Conservation (phyloP, 2,113 vertebrate species). For the Polypterus senegalus region DNA sequence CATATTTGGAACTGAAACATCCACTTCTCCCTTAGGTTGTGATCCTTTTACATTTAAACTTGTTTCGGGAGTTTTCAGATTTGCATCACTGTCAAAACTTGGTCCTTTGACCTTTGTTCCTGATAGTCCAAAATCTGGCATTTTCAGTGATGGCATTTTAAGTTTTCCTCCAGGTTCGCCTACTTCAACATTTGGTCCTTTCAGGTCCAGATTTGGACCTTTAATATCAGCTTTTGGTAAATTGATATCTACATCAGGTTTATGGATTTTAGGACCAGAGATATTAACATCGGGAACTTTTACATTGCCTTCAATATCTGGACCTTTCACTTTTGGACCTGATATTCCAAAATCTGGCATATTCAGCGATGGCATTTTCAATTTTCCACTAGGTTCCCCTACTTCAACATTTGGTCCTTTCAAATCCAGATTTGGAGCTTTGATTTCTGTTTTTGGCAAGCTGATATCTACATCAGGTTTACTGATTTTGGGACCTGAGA, state of each 20-base stretch:
- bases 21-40: neutral
- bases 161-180: conserved; percentile 2
- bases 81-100: conserved; percentile 14
- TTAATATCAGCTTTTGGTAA: neutral
- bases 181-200: conserved; percentile 5
- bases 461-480: neutral
- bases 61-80: conserved; percentile 16
- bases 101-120: conserved; percentile 7
- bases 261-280: conserved; percentile 10
- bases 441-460: neutral
- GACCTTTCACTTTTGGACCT: neutral
- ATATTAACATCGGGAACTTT: conserved; percentile 28
- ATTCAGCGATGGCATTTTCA: conserved; percentile 3
- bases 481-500: neutral
- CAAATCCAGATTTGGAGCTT: neutral
- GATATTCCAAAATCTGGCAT: neutral
- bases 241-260: conserved; percentile 2
- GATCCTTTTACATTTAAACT: conserved; percentile 1
- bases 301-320: conserved; percentile 3
- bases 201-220: conserved; percentile 1
- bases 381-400: conserved; percentile 2
- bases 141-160: conserved; percentile 3
- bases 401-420: conserved; percentile 6
- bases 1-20: neutral
- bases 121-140: neutral